Evolutionary conservation across 2,888 invertebrate species (phyloP).

Genomic region (Rotaria sp.): DNA sequence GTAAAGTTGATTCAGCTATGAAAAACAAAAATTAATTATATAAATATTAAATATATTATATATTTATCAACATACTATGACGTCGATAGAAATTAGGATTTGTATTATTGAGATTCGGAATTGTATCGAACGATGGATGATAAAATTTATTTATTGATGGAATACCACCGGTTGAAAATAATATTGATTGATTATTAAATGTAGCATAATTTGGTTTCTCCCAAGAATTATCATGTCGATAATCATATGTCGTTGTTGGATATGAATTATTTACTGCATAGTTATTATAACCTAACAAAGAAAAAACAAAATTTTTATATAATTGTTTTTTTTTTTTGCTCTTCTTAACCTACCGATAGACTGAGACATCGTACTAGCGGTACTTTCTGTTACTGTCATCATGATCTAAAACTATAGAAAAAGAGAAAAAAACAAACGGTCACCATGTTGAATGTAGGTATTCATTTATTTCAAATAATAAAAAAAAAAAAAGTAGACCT

Average conservation of each 20-base stretch:
- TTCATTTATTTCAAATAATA: not conserved
- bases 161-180: not conserved
- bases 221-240: not conserved
- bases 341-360: not conserved
- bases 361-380: not conserved
- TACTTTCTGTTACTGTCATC: not conserved
- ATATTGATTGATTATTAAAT: not conserved
- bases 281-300: not conserved
- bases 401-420: not conserved
- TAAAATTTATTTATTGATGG: not conserved
- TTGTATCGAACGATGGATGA: not conserved
- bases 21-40: not conserved
- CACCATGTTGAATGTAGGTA: not conserved
- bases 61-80: not conserved
- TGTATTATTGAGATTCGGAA: not conserved
- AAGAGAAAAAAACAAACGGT: not conserved
- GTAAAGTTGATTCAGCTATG: not conserved
- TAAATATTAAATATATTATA: not conserved
- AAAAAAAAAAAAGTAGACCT: not conserved
- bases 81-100: not conserved
- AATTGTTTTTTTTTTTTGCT: not conserved
- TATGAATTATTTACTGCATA: not conserved
- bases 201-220: not conserved
- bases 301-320: not conserved
- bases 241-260: not conserved